Base-by-base conservation (phyloP, 2,888 invertebrate genomes). In the Herminia tarsipennalis region DNA sequence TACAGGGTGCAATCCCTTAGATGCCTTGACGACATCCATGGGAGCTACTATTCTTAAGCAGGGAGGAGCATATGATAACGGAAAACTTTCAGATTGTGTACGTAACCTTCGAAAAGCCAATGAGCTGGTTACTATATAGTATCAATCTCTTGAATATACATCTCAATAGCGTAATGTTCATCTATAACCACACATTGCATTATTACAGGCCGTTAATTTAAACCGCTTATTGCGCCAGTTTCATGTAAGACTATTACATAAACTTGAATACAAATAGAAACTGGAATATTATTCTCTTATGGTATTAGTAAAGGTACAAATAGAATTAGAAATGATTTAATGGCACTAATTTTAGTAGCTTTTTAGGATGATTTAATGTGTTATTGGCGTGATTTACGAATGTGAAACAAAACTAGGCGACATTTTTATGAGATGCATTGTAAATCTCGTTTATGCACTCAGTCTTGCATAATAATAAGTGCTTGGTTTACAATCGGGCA, bases 271-370 rank as follows among this genome's bases (percentile, higher is more conserved):
- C 9, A 37, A 18, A 18, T 16, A 28, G 10, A 20, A 38, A 35
- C 10, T 5, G 5, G n/a, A 8, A 21, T 16, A 34, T 16, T 16
- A 34, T 24, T 34, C 34, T 34, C 22, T 22, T n/a, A n/a, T 6
- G 24, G 21, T 21, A 21, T 16, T 16, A 3, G 14, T 9, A 16
- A 22, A 21, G 21, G 20, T 21, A 24, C 24, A 34, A 24, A 34
- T 34, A 34, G 34, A 34, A 22, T 34, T 34, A 34, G 14, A 9
- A 24, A 24, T 34, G 34, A 34, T 34, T 33, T 33, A 33, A 33
- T 33, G 33, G 33, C 21, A 13, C 20, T 21, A 33, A 21, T 34
- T 21, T 34, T 34, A 9, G 34, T 34, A 34, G 21, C 13, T 20
- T 34, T 34, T 34, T 34, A 34, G 20, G 9, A 5, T n/a, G 21